Conservation (phyloP, 2,888 invertebrate species). For the Lacanobia oleracea region DNA sequence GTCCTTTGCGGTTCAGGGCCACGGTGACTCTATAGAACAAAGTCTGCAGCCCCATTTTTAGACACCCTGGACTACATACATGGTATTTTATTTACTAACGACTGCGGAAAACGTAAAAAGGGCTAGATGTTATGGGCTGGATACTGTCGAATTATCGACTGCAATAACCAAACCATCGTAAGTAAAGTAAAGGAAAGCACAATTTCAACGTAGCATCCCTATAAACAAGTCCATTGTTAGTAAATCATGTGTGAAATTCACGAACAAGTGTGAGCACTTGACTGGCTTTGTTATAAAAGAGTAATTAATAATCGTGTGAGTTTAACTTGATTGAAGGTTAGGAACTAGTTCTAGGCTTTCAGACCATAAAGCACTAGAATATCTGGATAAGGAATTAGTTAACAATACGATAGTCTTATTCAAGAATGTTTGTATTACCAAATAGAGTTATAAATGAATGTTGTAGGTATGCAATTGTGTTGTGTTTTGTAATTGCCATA, state of each 20-base stretch:
- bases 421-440: neutral
- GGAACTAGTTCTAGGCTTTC: slow-evolving; percentile 11
- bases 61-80: too few species aligned
- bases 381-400: neutral
- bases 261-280: slow-evolving; percentile 49
- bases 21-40: too few species aligned
- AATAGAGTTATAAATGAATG: neutral
- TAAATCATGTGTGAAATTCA: slow-evolving; percentile 70
- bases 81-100: too few species aligned
- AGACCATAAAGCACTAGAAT: slow-evolving; percentile 7
- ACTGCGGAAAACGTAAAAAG: too few species aligned
- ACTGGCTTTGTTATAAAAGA: slow-evolving; percentile 45
- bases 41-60: too few species aligned
- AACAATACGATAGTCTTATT: neutral
- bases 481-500: neutral
- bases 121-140: too few species aligned
- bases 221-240: slow-evolving; percentile 13
- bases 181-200: too few species aligned
- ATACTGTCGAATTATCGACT: too few species aligned
- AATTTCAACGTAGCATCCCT: neutral
- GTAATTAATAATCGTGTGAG: slow-evolving; percentile 53
- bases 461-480: neutral
- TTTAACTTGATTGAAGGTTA: slow-evolving; percentile 53
- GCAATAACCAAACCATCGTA: too few species aligned
- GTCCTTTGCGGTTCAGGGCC: too few species aligned